Base-by-base conservation (phyloP, 1,140 invertebrate species). In the Drosophila funebris region DNA sequence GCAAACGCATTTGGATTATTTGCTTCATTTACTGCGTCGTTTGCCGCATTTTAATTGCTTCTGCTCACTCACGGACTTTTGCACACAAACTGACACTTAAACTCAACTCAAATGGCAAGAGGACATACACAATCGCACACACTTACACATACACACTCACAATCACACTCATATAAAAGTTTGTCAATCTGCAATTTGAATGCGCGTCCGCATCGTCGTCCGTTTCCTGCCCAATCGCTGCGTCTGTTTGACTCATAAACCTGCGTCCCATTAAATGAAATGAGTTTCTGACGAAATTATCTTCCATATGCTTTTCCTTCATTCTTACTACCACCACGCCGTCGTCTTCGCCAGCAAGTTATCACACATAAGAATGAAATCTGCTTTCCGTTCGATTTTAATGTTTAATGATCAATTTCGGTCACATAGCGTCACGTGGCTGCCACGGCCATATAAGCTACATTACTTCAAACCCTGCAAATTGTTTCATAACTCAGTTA, bases 21-120 rank as follows among this genome's bases (percentile, higher is more conserved):
- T 88, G 83, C 83, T 88, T 88, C 83, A 88, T 88, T 88, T 88
- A 88, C 84, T 89, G 84, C 84, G 83, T 76, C 83, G 83, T 76
- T 88, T 88, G 84, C 83, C 84, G 84, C 76, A 88, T 88, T 88
- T 88, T 88, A 88, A 88, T 88, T 88, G 83, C 83, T 88, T 88
- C 73, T 88, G 73, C 83, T 74, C 63, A 72, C 82, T 71, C 71
- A 85, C 41, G 48, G 16, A 48, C 39, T 48, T 44, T 64, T 36
- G 29, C 61, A 54, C 33, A 5, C 27, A 58, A 41, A 18, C 37
- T 56, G 52, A 68, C 44, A 33, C 54, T 56, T 41, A 36, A 18
- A 53, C 43, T 24, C 18, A 46, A 22, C 9, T n/a, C n/a, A n/a
- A n/a, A n/a, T n/a, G n/a, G n/a, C n/a, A n/a, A n/a, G n/a, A n/a